These are phyloP conservation scores for Empis stercorea DNA, from an alignment of 2,888 invertebrate genomes.

Conservation along the genomic window DNA sequence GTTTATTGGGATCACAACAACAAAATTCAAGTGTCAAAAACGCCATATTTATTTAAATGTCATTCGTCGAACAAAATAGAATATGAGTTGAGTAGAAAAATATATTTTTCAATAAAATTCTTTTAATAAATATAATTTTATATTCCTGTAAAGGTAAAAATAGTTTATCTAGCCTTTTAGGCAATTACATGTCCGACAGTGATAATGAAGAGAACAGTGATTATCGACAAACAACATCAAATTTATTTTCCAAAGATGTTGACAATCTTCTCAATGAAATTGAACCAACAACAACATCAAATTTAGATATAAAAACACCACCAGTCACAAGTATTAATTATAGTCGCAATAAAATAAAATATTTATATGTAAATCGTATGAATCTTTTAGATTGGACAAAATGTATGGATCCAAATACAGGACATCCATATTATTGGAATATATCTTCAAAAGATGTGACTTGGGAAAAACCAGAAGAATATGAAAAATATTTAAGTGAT, in stretches of 20 bases:
- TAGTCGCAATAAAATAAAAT: background rate
- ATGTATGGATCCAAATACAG: slow-evolving; percentile 46
- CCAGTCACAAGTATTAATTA: background rate
- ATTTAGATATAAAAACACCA: background rate
- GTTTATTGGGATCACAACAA: too few relatives aligned
- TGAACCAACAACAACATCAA: background rate
- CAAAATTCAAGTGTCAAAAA: too few relatives aligned
- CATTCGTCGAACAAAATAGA: too few relatives aligned
- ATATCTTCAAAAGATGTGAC: slow-evolving; percentile 48
- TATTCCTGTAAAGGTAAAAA: too few relatives aligned
- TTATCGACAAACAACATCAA: background rate
- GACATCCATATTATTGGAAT: slow-evolving; percentile 54
- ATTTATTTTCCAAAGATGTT: background rate
- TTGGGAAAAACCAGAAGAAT: slow-evolving; percentile 47
- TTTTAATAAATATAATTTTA: too few relatives aligned
- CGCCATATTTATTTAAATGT: too few relatives aligned
- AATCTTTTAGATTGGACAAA: slow-evolving; percentile 47
- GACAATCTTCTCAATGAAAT: background rate
- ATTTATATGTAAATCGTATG: too few relatives aligned
- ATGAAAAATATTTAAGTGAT: slow-evolving; percentile 18
- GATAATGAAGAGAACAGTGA: slow-evolving; percentile 10
- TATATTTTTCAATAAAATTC: too few relatives aligned
- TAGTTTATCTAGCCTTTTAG: slow-evolving; percentile 9
- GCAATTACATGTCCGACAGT: slow-evolving; percentile 13
- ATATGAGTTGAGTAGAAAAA: too few relatives aligned